A percentile compares a stretch with the other conserved stretches of the same genome.
Evolutionary conservation across 1,140 invertebrate genomes (phyloP).

Genomic region (Pteromalus puparum): DNA sequence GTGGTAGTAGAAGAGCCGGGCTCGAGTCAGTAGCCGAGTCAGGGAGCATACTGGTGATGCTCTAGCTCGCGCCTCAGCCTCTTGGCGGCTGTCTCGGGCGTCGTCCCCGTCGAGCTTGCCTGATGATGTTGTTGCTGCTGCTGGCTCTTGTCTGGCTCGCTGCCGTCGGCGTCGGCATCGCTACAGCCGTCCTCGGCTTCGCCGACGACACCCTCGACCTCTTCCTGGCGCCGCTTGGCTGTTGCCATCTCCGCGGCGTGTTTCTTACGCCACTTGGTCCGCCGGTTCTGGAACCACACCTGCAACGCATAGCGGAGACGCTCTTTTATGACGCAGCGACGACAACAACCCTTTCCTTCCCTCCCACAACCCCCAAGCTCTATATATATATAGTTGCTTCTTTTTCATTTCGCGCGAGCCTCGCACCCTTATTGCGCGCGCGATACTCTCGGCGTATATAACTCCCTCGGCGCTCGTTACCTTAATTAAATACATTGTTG

Average conservation of each 20-base stretch:
- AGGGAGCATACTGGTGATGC: conserved; percentile 74
- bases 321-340: no score
- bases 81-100: conserved; percentile 74
- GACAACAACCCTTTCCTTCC: no score
- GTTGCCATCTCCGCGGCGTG: conserved; percentile 99
- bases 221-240: conserved; percentile 96
- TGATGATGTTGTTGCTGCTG: conserved; percentile 92
- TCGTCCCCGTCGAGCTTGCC: conserved; percentile 86
- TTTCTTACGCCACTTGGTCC: conserved; percentile 99
- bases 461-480: conserved; percentile 72
- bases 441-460: background rate
- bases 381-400: no score
- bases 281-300: conserved; percentile 99
- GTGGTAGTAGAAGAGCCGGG: no score
- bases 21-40: conserved; percentile 52
- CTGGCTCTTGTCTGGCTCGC: conserved; percentile 60
- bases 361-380: no score
- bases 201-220: conserved; percentile 85
- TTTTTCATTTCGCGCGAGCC: background rate
- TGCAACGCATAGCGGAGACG: conserved; percentile 74
- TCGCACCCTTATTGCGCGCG: background rate
- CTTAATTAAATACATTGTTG: conserved; percentile 77
- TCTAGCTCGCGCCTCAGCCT: conserved; percentile 76
- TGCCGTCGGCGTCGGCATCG: conserved; percentile 70
- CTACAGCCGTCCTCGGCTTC: conserved; percentile 82